phyloP scores from a whole-genome alignment of 2,888 invertebrate species.

The Ctenicera cuprea region DNA sequence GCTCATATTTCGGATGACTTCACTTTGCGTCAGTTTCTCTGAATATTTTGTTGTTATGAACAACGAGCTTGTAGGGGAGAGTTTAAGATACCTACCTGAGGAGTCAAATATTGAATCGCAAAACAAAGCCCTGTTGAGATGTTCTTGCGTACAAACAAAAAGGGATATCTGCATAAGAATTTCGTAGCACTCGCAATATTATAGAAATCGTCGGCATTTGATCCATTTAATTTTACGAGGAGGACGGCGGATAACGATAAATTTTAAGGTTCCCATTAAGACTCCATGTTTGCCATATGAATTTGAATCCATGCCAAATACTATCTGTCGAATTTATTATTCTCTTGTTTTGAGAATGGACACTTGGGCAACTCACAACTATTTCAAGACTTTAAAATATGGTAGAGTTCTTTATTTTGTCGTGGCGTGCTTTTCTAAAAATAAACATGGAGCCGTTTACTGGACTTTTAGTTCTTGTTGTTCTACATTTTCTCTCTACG shows the following conservation, averaged over 20 bases:
- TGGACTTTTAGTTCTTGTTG: slow-evolving; percentile 25
- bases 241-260: slow-evolving; percentile 55
- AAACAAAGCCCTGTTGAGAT: slow-evolving; percentile 30
- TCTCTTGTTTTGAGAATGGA: slow-evolving; percentile 62
- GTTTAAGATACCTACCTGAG: slow-evolving; percentile 27
- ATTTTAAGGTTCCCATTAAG: slow-evolving; percentile 62
- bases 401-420: slow-evolving; percentile 40
- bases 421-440: slow-evolving; percentile 38
- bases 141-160: slow-evolving; percentile 35
- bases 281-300: slow-evolving; percentile 63
- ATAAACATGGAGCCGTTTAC: slow-evolving; percentile 41
- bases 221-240: slow-evolving; percentile 53
- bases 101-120: slow-evolving; percentile 36
- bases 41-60: slow-evolving; percentile 41
- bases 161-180: slow-evolving; percentile 34
- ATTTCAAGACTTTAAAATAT: slow-evolving; percentile 51
- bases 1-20: slow-evolving; percentile 33
- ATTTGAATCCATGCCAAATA: slow-evolving; percentile 65
- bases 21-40: slow-evolving; percentile 21
- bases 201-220: slow-evolving; percentile 38
- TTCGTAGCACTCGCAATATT: slow-evolving; percentile 33
- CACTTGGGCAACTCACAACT: slow-evolving; percentile 52
- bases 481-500: slow-evolving; percentile 28
- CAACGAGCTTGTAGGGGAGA: slow-evolving; percentile 28
- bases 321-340: slow-evolving; percentile 62